Evolutionary conservation across 1,140 invertebrate species (phyloP), one percentile per base, ranked within the genome.

Genomic region (Procambarus virginalis): DNA sequence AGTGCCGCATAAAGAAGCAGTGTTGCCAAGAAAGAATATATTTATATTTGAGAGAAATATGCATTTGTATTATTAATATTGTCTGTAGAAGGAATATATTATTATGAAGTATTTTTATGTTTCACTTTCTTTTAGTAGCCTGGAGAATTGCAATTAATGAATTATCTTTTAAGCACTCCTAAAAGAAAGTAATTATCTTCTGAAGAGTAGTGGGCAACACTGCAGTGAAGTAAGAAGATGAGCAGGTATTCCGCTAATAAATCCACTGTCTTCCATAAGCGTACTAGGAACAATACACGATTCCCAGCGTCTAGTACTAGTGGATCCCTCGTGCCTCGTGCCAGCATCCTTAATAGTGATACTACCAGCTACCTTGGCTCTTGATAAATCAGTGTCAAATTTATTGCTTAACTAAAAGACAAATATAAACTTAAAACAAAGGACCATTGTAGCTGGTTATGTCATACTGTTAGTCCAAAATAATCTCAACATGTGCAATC

Each of bases 221-320:
- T 85, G 83, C 83, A 17, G 68, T 70, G 48, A 81, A 90, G 22
- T 45, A 58, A 68, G 64, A 90, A 85, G 83, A 85, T 58, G 60
- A 84, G 83, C 83, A 85, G 83, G 89, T 81, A 68, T 81, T 90
- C 84, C 78, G 78, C 76, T 85, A 77, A 90, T 85, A 85, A 90
- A 90, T 90, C 89, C 89, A 85, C 89, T 85, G 89, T 90, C 89
- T 90, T 90, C 89, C 89, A 90, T 90, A 90, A 85, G 79, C 76
- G 84, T 90, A 85, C 89, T 85, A 80, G 88, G 82, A 89, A 84
- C 76, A 75, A 76, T 76, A 80, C 85, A 70, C 77, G 76, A 76
- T 82, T 83, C 86, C 80, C 75, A 58, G 88, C 60, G 51, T 77
- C 81, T 89, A 87, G 82, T 78, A 60, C 73, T 86, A 86, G 88